phyloP scores from a whole-genome alignment of 2,888 invertebrate species.

The Agrilus mali region DNA sequence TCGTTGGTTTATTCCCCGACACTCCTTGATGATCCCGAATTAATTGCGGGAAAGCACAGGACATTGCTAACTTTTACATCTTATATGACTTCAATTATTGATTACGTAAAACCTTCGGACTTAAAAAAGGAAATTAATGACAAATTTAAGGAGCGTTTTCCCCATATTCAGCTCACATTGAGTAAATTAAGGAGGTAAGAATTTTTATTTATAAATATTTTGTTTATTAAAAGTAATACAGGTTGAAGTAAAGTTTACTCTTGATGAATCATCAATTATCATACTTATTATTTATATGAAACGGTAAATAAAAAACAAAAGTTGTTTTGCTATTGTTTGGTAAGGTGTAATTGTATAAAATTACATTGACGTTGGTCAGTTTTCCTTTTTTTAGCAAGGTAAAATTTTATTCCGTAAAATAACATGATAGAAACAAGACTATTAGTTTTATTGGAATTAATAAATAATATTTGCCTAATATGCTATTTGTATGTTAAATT shows the following conservation, averaged over 20 bases:
- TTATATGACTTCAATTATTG: conserved; percentile 91
- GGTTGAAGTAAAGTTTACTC: not conserved
- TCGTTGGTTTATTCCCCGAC: conserved; percentile 63
- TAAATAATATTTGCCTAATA: too few species aligned
- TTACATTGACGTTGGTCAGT: too few species aligned
- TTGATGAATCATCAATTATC: not conserved
- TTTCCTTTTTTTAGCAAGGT: too few species aligned
- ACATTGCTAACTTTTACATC: conserved; percentile 79
- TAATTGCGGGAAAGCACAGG: conserved; percentile 79
- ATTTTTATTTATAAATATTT: conserved; percentile 1
- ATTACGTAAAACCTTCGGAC: conserved; percentile 91
- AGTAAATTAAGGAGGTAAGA: conserved; percentile 87
- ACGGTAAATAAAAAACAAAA: too few species aligned
- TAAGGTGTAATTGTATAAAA: too few species aligned
- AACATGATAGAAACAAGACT: too few species aligned
- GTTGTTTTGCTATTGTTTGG: too few species aligned
- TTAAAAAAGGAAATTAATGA: conserved; percentile 95
- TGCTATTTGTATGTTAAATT: too few species aligned
- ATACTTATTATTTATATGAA: too few species aligned
- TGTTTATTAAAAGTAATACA: not conserved
- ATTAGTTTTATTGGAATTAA: too few species aligned
- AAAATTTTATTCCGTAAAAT: too few species aligned
- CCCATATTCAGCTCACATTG: conserved; percentile 83
- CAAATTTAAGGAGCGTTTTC: conserved; percentile 90
- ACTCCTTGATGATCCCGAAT: conserved; percentile 84